Conservation (phyloP, 2,888 invertebrate genomes). For the Tenthredo scrophulariae region DNA sequence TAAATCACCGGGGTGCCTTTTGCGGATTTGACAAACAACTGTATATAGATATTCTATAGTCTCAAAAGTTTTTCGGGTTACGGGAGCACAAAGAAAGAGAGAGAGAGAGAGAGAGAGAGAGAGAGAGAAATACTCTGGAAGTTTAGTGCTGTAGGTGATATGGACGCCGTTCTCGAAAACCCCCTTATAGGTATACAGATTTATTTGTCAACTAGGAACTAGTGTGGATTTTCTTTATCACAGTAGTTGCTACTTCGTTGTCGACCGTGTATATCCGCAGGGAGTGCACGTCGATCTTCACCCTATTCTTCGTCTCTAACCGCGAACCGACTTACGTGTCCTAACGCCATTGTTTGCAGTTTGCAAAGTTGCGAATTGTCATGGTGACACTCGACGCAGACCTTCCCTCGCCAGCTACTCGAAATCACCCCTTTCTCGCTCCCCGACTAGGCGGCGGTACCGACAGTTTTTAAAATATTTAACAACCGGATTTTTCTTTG, state of each 20-base stretch:
- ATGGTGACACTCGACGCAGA: constrained; percentile 1
- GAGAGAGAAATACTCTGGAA: constrained; percentile 56
- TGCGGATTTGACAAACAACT: constrained; percentile 33
- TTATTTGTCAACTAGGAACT: constrained; percentile 18
- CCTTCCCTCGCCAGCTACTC: neutral
- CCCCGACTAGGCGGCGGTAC: neutral
- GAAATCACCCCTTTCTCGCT: neutral
- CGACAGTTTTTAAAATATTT: neutral
- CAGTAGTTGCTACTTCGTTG: neutral
- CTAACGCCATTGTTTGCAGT: constrained; percentile 31
- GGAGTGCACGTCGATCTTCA: constrained; percentile 43
- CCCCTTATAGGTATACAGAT: neutral
- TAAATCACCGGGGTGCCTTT: constrained; percentile 36
- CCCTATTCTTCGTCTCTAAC: neutral
- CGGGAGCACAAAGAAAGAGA: constrained; percentile 48
- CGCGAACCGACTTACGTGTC: neutral
- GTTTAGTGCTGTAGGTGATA: constrained; percentile 60
- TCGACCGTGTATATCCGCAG: constrained; percentile 17
- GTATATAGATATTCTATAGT: neutral
- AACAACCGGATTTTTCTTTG: neutral
- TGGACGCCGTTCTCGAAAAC: constrained; percentile 61
- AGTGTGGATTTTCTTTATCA: neutral
- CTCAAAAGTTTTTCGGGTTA: constrained; percentile 24
- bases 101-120: constrained; percentile 47
- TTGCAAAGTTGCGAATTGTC: constrained; percentile 41